Conservation (phyloP, 1,140 invertebrate species). For the Drosophila saltans region DNA sequence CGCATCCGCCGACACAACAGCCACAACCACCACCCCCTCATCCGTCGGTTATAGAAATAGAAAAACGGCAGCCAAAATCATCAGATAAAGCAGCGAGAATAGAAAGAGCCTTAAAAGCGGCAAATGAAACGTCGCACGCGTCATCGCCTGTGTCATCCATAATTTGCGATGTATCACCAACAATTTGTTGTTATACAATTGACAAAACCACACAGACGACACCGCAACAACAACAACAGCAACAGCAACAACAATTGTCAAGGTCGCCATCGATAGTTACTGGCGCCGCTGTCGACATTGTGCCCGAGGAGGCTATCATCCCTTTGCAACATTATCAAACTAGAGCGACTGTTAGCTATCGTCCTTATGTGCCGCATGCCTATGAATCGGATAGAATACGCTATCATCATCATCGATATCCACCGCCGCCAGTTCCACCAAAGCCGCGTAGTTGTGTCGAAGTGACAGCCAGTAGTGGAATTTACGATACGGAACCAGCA, state of each 20-base stretch:
- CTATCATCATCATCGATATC: constrained; percentile 23
- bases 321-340: constrained; percentile 48
- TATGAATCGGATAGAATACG: too few relatives aligned
- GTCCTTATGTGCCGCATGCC: constrained; percentile 31
- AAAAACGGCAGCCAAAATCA: constrained; percentile 70
- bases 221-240: background rate
- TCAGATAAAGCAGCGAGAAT: constrained; percentile 52
- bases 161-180: constrained; percentile 67
- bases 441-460: constrained; percentile 51
- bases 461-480: constrained; percentile 30
- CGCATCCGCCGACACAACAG: background rate
- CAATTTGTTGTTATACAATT: constrained; percentile 80
- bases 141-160: constrained; percentile 58
- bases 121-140: constrained; percentile 51
- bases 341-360: constrained; percentile 48
- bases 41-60: constrained; percentile 77
- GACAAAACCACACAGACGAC: constrained; percentile 46
- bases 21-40: background rate
- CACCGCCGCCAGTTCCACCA: constrained; percentile 62
- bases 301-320: constrained; percentile 1
- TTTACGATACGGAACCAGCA: constrained; percentile 43
- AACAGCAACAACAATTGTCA: constrained; percentile 24
- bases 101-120: constrained; percentile 41
- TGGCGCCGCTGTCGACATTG: constrained; percentile 14
- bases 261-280: constrained; percentile 19